Evolutionary conservation across 1,140 invertebrate species (phyloP).

Genomic region (Platyura marginata): DNA sequence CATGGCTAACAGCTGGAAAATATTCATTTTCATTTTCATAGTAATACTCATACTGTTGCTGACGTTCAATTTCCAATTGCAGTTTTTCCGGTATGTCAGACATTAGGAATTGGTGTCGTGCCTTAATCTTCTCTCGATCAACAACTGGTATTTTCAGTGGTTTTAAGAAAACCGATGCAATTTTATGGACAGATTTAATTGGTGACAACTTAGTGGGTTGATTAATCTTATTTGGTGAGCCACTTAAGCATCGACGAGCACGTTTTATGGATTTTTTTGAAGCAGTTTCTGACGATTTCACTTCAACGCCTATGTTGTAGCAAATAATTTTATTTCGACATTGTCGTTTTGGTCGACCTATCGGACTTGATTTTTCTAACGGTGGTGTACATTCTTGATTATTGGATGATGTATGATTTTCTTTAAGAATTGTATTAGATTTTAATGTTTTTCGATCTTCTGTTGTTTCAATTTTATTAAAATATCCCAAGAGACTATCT

Average conservation of each 20-base stretch:
- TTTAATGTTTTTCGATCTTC: not conserved
- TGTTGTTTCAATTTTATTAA: conserved; percentile 20
- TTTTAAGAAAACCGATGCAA: too few relatives aligned
- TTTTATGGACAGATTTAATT: conserved; percentile 26
- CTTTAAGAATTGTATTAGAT: not conserved
- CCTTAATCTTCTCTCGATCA: conserved; percentile 28
- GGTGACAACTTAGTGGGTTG: conserved; percentile 30
- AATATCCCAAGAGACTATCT: conserved; percentile 35
- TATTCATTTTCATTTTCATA: conserved; percentile 22
- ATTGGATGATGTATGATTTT: too few relatives aligned
- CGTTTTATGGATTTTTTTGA: conserved; percentile 2
- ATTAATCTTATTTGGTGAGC: not conserved
- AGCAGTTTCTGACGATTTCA: conserved; percentile 6
- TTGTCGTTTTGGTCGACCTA: not conserved
- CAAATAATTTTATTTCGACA: conserved; percentile 4
- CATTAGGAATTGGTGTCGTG: conserved; percentile 36
- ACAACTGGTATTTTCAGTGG: too few relatives aligned
- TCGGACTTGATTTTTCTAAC: not conserved
- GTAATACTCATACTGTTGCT: conserved; percentile 17
- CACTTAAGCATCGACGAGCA: conserved; percentile 1
- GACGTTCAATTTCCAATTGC: conserved; percentile 26
- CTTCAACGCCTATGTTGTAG: conserved; percentile 15
- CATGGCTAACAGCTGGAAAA: conserved; percentile 32
- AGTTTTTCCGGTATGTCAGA: conserved; percentile 36
- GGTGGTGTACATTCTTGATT: too few relatives aligned